Base-by-base conservation (phyloP, 2,888 invertebrate genomes). In the Chrysopilus asiliformis region DNA sequence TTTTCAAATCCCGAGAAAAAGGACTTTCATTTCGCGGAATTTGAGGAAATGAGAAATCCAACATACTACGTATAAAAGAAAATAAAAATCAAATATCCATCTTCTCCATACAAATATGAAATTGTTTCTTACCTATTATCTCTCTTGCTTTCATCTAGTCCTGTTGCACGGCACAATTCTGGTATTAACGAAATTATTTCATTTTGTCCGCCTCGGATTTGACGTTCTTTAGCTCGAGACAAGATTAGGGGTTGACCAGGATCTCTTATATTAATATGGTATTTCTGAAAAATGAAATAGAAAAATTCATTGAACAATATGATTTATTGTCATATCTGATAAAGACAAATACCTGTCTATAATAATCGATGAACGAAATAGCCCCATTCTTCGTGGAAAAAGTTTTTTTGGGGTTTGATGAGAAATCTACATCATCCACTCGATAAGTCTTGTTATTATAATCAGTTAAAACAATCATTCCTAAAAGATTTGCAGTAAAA, bases 161-260 rank as follows among this genome's bases (percentile, higher is more conserved):
- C 93, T 2, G 93, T 93, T 49, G 84, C 71, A 1, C 77, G 71
- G 50, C 90, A 91, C 22, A 93, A 60, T 60, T 91, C 89, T 0
- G 93, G 93, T 15, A 93, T 68, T 2, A 94, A 66, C 47, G 71
- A 72, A 10, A 90, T 60, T 5, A 56, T 45, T 35, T 82, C 79
- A 0, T 72, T 67, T 59, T 72, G 68, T 0, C 80, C 82, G 1
- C 77, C 74, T 34, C 80, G 71, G 17, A 78, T 67, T 45, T 86
- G 84, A 19, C 75, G 73, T 4, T 71, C 66, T 51, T 74, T 78
- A 0, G 75, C 67, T 18, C 72, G 71, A 0, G 82, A 79, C 1
- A 91, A 66, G 29, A 95, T 60, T 54, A 95, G 51, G 0, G 94
- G 93, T 54, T 94, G 94, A 0, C 66, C 57, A 0, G 43, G 17